Conservation (phyloP, 1,140 invertebrate species). For the Capitella teleta region DNA sequence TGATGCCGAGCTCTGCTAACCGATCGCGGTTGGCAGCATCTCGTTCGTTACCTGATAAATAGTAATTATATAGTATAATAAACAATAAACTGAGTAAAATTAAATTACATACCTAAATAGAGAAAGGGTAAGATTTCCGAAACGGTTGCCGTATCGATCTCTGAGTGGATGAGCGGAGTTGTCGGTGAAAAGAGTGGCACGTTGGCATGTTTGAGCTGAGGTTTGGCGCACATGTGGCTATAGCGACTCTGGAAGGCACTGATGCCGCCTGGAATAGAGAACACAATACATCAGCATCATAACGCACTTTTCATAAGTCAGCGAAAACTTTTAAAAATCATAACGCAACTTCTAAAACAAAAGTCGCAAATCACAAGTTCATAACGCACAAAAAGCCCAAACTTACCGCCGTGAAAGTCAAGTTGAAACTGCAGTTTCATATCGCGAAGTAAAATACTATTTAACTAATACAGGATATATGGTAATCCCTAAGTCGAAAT, state of each 20-base stretch:
- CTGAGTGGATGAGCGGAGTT: slow-evolving; percentile 35
- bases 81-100: neutral
- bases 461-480: no score
- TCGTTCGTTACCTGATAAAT: slow-evolving; percentile 55
- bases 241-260: slow-evolving; percentile 36
- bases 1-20: slow-evolving; percentile 44
- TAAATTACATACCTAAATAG: slow-evolving; percentile 52
- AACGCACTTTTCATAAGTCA: no score
- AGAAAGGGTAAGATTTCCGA: slow-evolving; percentile 75
- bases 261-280: slow-evolving; percentile 37
- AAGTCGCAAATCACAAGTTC: no score
- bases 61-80: neutral
- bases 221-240: slow-evolving; percentile 35
- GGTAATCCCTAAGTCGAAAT: no score
- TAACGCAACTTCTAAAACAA: no score
- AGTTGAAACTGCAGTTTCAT: no score
- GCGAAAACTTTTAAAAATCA: no score
- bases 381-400: no score
- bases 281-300: slow-evolving; percentile 2
- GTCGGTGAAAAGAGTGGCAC: slow-evolving; percentile 30
- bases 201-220: slow-evolving; percentile 18
- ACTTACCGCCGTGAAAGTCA: no score
- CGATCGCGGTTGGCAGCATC: slow-evolving; percentile 65
- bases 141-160: slow-evolving; percentile 65
- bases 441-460: no score